Evolutionary conservation across 2,888 invertebrate genomes (phyloP).

Genomic region (Andrena dorsata): DNA sequence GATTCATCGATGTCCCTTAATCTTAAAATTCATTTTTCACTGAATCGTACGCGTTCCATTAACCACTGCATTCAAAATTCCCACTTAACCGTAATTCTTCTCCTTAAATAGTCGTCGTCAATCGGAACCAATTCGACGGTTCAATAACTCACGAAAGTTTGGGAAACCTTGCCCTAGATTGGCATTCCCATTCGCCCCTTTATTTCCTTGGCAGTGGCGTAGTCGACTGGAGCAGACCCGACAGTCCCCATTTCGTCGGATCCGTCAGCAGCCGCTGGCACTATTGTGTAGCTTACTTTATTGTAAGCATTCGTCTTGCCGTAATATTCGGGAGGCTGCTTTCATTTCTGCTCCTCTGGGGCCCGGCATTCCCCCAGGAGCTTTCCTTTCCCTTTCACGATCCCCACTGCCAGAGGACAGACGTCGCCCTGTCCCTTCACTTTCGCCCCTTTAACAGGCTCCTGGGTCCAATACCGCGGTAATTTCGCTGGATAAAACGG

Average conservation of each 20-base stretch:
- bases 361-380: background rate
- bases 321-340: conserved; percentile 73
- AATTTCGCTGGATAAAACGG: conserved; percentile 64
- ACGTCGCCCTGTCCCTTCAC: conserved; percentile 1
- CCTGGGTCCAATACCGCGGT: conserved; percentile 51
- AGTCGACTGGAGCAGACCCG: background rate
- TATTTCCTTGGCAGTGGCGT: conserved; percentile 18
- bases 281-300: conserved; percentile 81
- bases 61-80: background rate
- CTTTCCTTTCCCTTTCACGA: conserved; percentile 1
- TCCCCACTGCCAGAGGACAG: background rate
- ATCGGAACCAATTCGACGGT: background rate
- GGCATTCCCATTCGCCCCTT: conserved; percentile 14
- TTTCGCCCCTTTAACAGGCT: conserved; percentile 46
- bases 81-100: background rate
- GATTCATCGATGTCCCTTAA: background rate
- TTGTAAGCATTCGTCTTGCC: conserved; percentile 78
- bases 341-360: conserved; percentile 11
- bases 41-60: background rate
- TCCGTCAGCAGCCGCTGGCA: conserved; percentile 61
- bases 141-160: conserved; percentile 2
- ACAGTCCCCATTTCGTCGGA: conserved; percentile 38
- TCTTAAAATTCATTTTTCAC: background rate
- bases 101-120: background rate
- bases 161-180: conserved; percentile 3